Base-by-base conservation (phyloP, 2,797 vertebrate species). In the Philypnodon macrostomus region DNA sequence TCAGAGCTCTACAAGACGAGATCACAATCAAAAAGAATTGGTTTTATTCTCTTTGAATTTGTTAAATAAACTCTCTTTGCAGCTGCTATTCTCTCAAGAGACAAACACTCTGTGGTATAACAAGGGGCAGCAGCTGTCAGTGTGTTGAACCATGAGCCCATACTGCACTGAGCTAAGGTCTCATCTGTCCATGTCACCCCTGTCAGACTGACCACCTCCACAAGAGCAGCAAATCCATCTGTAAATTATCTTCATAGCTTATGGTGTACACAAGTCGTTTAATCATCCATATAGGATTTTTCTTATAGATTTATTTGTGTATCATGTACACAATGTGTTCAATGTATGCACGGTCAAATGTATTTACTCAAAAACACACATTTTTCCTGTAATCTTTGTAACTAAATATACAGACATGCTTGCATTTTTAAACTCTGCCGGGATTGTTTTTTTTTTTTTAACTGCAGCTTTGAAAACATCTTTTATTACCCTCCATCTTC, bases 101-200 rank as follows among this genome's bases (percentile, higher is more conserved):
- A 63, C 37, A 8, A 39, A 10, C 24, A 52, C 40, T 11, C 15
- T 9, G n/a, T 8, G 14, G 46, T 45, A 59, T 53, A 67, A 47
- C 60, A 50, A 39, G 70, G 55, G 54, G 76, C 81, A 77, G 59
- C 83, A 86, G 84, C 81, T 87, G 85, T 75, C 80, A 73, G 72
- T 61, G 62, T 66, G 67, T 64, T 73, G 73, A 81, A 71, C 80
- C 77, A 55, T 75, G 79, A 77, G 79, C 80, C 77, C 73, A 36
- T 49, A 45, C 59, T 33, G 42, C 66, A 57, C 67, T 62, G 64
- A 72, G 3, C 42, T 27, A 40, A 7, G 53, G 72, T 63, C 72
- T 79, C 75, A 70, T 79, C 70, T 58, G 77, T 75, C 73, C 70
- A 56, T 2, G 32, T 69, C 71, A 49, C 71, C 67, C 68, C 65